Percentiles rank a stretch among this genome's conserved stretches.
Evolutionary conservation across 2,113 vertebrate species (phyloP).

Genomic region (Anthoscopus minutus): DNA sequence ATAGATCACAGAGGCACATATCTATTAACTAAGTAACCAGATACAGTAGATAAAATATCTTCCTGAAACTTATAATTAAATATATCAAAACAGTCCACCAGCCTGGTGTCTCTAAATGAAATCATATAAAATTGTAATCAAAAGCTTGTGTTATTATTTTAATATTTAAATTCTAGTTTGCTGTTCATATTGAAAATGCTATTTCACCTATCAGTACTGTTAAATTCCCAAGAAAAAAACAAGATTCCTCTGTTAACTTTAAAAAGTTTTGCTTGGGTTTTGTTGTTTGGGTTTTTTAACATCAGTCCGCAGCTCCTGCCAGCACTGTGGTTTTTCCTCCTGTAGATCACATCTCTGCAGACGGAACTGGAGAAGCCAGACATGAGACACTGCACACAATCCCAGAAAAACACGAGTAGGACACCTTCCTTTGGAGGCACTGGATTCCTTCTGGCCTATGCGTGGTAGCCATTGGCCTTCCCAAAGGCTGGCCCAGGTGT

Average conservation of each 20-base stretch:
- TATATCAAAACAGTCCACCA: conserved; percentile 68
- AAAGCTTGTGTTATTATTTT: conserved; percentile 60
- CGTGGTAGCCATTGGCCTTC: conserved; percentile 71
- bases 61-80: conserved; percentile 73
- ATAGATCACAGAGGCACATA: conserved; percentile 48
- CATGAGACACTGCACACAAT: conserved; percentile 25
- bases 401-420: background rate
- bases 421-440: background rate
- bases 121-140: conserved; percentile 59
- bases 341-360: background rate
- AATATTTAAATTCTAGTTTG: conserved; percentile 51
- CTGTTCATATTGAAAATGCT: conserved; percentile 28
- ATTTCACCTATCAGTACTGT: conserved; percentile 57
- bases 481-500: conserved; percentile 48
- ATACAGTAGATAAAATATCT: conserved; percentile 76
- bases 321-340: background rate
- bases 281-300: background rate
- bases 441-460: conserved; percentile 20
- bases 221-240: conserved; percentile 57
- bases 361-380: conserved; percentile 42
- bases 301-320: background rate
- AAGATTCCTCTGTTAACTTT: conserved; percentile 30
- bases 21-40: conserved; percentile 62
- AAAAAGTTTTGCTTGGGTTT: background rate
- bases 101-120: conserved; percentile 61